Conservation (phyloP, 2,888 invertebrate genomes). For the Sarcophaga variegata region DNA sequence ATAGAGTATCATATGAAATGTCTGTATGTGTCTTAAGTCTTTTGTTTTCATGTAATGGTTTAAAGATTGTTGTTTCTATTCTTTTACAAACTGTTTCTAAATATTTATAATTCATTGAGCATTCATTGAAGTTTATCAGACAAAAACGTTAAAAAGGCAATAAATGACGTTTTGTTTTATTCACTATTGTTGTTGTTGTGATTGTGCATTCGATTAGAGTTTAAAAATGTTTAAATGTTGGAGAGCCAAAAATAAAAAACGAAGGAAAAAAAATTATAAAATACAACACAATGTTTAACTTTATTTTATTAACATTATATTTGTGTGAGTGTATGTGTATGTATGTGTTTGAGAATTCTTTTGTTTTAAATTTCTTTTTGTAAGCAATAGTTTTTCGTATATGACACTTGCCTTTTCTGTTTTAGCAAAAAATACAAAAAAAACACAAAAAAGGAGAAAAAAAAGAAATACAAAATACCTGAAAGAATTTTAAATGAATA, state of each 20-base stretch:
- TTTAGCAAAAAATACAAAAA: background rate
- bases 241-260: background rate
- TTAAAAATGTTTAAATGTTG: constrained; percentile 20
- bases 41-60: background rate
- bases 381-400: constrained; percentile 54
- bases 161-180: constrained; percentile 34
- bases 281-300: constrained; percentile 21
- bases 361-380: constrained; percentile 73
- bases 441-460: background rate
- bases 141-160: constrained; percentile 44
- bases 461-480: constrained; percentile 22
- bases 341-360: constrained; percentile 36
- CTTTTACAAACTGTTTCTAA: constrained; percentile 31
- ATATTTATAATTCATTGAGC: constrained; percentile 65
- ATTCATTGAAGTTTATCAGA: constrained; percentile 51
- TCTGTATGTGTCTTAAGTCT: background rate
- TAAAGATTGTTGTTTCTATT: background rate
- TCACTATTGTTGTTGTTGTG: constrained; percentile 33
- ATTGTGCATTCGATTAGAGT: constrained; percentile 51
- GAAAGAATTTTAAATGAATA: constrained; percentile 60
- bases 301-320: background rate
- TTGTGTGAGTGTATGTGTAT: background rate
- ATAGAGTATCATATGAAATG: background rate
- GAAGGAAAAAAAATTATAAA: background rate
- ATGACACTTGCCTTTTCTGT: constrained; percentile 69